Evolutionary conservation across 2,113 vertebrate species (phyloP).

Genomic region (Cyanocitta stelleri): DNA sequence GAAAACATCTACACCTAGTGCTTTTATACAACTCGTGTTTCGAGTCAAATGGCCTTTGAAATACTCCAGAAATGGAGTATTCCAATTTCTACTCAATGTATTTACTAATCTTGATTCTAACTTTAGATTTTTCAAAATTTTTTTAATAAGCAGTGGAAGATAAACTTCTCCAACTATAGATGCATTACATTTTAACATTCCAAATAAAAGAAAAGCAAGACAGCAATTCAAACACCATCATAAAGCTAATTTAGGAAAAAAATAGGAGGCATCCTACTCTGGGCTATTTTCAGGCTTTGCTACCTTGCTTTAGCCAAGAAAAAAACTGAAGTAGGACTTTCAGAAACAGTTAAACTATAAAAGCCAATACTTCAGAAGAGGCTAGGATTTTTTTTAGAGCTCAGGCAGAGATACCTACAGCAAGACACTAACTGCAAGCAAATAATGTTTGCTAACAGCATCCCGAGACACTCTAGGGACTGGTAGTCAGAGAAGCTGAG

Average conservation of each 20-base stretch:
- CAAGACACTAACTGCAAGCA: neutral
- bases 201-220: neutral
- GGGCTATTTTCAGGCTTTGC: neutral
- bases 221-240: neutral
- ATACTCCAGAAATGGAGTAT: neutral
- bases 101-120: neutral
- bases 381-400: neutral
- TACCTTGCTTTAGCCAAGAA: neutral
- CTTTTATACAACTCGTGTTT: neutral
- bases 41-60: neutral
- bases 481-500: neutral
- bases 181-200: neutral
- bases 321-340: neutral
- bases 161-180: neutral
- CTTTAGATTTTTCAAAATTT: neutral
- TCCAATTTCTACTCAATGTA: neutral
- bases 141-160: neutral
- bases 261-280: neutral
- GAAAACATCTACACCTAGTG: neutral
- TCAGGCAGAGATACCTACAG: neutral
- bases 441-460: neutral
- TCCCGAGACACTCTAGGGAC: neutral
- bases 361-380: neutral
- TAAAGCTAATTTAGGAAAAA: neutral
- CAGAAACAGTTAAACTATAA: neutral